These are phyloP conservation scores for Leucophenga varia DNA, from an alignment of 1,140 invertebrate genomes.

Conservation along the genomic window DNA sequence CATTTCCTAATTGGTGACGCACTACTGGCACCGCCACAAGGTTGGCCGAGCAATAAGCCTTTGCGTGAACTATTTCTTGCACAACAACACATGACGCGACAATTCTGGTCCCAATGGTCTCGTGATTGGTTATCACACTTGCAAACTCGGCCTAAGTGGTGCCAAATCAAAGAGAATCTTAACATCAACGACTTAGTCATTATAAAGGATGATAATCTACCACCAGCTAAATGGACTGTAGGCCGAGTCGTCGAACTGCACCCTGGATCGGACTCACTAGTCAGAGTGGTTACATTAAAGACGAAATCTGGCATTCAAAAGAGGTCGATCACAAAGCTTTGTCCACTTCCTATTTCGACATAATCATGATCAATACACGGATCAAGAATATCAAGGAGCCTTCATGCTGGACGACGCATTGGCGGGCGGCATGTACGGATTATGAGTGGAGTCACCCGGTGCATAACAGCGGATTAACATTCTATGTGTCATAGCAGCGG, in stretches of 20 bases:
- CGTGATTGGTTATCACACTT: slow-evolving; percentile 25
- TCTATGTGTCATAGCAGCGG: too few relatives aligned
- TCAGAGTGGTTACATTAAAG: slow-evolving; percentile 14
- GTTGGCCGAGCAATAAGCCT: too few relatives aligned
- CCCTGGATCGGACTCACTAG: slow-evolving; percentile 31
- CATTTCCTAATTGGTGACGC: slow-evolving; percentile 35
- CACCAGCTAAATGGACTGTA: slow-evolving; percentile 40
- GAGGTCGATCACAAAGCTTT: too few relatives aligned
- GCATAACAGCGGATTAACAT: too few relatives aligned
- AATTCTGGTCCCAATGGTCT: slow-evolving; percentile 35
- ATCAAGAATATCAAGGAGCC: too few relatives aligned
- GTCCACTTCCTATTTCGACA: too few relatives aligned
- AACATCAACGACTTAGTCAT: slow-evolving; percentile 41
- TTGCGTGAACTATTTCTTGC: neutral
- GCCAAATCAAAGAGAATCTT: slow-evolving; percentile 10
- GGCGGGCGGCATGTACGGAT: too few relatives aligned
- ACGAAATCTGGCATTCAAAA: neutral
- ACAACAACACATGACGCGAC: slow-evolving; percentile 9
- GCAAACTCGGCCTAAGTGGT: slow-evolving; percentile 28
- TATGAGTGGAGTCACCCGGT: too few relatives aligned
- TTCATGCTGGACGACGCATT: too few relatives aligned
- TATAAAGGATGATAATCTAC: slow-evolving; percentile 39
- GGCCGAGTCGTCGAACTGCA: slow-evolving; percentile 33
- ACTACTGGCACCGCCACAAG: slow-evolving; percentile 6
- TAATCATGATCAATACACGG: too few relatives aligned